Percentiles rank a stretch among this genome's conserved stretches.
phyloP scores from a whole-genome alignment of 2,888 invertebrate genomes.

The Acanthosepion lycidas region DNA sequence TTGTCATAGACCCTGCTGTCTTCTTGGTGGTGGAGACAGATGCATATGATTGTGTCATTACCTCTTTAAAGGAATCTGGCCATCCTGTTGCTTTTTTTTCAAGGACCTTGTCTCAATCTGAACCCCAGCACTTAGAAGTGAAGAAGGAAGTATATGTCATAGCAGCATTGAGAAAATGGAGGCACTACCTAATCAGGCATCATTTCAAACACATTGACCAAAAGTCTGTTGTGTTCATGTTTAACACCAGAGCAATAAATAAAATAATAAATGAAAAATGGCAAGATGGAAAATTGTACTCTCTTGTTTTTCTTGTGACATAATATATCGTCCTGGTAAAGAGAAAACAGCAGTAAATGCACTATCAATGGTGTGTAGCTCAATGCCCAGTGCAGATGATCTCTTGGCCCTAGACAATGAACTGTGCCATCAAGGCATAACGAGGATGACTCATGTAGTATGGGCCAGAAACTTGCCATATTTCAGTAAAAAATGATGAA shows the following conservation, averaged over 20 bases:
- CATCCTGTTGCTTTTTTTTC: neutral
- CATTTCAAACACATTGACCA: too few relatives aligned
- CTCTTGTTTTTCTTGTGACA: neutral
- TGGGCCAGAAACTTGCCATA: too few relatives aligned
- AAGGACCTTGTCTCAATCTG: neutral
- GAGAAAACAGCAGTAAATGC: too few relatives aligned
- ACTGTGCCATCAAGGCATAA: too few relatives aligned
- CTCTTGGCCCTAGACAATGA: too few relatives aligned
- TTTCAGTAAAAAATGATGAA: too few relatives aligned
- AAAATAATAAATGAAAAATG: neutral
- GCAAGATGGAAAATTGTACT: neutral
- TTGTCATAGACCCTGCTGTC: neutral
- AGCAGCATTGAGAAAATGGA: neutral
- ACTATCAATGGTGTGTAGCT: too few relatives aligned
- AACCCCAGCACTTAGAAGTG: neutral
- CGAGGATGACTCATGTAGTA: too few relatives aligned
- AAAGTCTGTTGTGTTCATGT: too few relatives aligned
- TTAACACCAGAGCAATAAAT: neutral
- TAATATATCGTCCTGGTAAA: too few relatives aligned
- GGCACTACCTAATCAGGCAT: neutral
- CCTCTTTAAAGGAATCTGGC: neutral
- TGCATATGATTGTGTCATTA: neutral
- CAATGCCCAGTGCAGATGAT: too few relatives aligned
- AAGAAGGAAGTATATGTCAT: neutral
- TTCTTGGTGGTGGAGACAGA: neutral